phyloP scores from a whole-genome alignment of 2,888 invertebrate species.

The Muschampia plurimacula region DNA sequence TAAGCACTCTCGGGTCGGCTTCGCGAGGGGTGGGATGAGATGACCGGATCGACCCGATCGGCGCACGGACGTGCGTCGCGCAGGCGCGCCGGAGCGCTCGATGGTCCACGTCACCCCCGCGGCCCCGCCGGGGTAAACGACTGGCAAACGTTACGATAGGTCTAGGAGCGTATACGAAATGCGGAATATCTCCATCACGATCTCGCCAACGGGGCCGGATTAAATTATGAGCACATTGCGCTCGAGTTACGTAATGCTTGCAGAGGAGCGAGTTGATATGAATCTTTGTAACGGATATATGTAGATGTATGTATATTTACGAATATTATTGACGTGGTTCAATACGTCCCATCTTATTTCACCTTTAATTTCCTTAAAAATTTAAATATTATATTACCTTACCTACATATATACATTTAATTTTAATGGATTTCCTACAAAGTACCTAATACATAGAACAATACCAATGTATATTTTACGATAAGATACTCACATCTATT shows the following conservation, averaged over 20 bases:
- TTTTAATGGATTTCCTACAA: no score
- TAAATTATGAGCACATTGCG: conserved; percentile 37
- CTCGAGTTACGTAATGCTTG: conserved; percentile 17
- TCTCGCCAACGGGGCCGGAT: conserved; percentile 14
- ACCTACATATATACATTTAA: no score
- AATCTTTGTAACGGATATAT: neutral
- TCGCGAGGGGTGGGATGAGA: neutral
- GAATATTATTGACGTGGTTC: no score
- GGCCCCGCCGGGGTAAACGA: conserved; percentile 68
- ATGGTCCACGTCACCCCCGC: conserved; percentile 69
- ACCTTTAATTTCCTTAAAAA: no score
- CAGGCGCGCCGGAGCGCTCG: conserved; percentile 65
- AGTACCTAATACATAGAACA: no score
- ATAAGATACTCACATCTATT: no score
- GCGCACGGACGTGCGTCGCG: conserved; percentile 43
- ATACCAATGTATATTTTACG: no score
- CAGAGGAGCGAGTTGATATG: neutral
- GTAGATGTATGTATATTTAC: no score
- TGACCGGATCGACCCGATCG: neutral
- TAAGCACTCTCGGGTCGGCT: neutral
- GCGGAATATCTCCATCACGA: conserved; percentile 37
- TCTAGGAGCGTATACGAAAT: conserved; percentile 55
- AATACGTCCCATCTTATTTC: no score
- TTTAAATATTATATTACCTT: no score
- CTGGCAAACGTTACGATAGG: conserved; percentile 78